Conservation (phyloP, 2,113 vertebrate species). For the Brienomyrus brachyistius region DNA sequence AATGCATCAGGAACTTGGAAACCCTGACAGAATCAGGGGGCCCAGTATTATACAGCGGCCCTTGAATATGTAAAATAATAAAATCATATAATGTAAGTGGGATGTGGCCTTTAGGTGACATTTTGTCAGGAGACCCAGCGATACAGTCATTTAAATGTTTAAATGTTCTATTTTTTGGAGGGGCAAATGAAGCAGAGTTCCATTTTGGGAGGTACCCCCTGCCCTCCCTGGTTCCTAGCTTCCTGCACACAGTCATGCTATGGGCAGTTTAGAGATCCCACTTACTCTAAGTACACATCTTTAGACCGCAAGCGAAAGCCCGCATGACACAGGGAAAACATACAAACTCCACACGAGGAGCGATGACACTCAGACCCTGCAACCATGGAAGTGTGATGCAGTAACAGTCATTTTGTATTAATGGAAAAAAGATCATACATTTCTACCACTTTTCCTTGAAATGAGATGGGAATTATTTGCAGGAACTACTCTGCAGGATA, state of each 20-base stretch:
- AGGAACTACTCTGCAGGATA: background rate
- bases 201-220: background rate
- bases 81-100: background rate
- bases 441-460: background rate
- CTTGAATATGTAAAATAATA: background rate
- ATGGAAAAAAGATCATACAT: background rate
- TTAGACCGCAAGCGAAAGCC: background rate
- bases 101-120: background rate
- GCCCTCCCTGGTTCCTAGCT: too few relatives aligned
- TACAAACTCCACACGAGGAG: background rate
- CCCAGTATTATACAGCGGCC: background rate
- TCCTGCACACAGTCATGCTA: background rate
- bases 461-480: background rate
- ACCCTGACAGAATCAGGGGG: background rate
- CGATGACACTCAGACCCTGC: background rate
- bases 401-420: background rate
- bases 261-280: background rate
- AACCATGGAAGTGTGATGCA: background rate
- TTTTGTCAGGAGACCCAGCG: too few relatives aligned
- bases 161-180: background rate
- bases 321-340: background rate
- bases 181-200: background rate
- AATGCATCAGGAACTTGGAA: background rate
- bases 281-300: background rate
- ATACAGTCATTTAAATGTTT: background rate